A percentile compares a stretch with the other conserved stretches of the same genome.
These are phyloP conservation scores for Xestia xanthographa DNA, from an alignment of 2,888 invertebrate species.

Conservation along the genomic window DNA sequence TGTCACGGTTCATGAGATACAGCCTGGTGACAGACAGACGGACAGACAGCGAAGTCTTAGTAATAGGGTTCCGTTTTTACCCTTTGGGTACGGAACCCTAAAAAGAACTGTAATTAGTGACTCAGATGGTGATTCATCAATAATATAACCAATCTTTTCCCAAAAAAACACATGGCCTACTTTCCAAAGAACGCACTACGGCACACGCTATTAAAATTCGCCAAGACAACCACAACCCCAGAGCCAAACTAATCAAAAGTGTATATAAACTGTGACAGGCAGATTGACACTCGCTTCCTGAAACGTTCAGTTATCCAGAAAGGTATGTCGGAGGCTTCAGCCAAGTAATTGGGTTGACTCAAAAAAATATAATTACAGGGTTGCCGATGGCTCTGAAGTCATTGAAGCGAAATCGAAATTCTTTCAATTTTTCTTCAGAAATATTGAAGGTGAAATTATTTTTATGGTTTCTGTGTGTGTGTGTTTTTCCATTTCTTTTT, in stretches of 20 bases:
- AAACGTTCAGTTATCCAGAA: conserved; percentile 46
- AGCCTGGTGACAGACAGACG: no score
- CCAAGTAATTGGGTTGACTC: conserved; percentile 51
- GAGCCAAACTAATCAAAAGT: conserved; percentile 64
- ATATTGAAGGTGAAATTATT: conserved; percentile 6
- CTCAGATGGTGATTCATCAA: no score
- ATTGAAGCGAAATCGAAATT: conserved; percentile 35
- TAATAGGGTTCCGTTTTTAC: no score
- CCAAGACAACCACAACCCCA: conserved; percentile 23
- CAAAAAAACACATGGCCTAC: background rate
- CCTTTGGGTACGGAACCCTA: no score
- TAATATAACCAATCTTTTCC: background rate
- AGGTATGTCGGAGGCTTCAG: conserved; percentile 38
- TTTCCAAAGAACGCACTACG: background rate
- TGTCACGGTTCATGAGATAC: no score
- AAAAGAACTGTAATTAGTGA: no score
- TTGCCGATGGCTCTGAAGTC: conserved; percentile 36
- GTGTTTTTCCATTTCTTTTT: background rate
- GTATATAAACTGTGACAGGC: conserved; percentile 58
- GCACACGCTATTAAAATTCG: conserved; percentile 19
- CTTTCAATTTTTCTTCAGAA: conserved; percentile 34
- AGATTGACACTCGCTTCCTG: conserved; percentile 57
- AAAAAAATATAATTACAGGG: conserved; percentile 60
- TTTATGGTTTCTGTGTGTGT: background rate
- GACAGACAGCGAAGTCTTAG: no score